These are phyloP conservation scores for Dromococcyx pavoninus DNA, from an alignment of 2,797 vertebrate genomes.

Conservation along the genomic window DNA sequence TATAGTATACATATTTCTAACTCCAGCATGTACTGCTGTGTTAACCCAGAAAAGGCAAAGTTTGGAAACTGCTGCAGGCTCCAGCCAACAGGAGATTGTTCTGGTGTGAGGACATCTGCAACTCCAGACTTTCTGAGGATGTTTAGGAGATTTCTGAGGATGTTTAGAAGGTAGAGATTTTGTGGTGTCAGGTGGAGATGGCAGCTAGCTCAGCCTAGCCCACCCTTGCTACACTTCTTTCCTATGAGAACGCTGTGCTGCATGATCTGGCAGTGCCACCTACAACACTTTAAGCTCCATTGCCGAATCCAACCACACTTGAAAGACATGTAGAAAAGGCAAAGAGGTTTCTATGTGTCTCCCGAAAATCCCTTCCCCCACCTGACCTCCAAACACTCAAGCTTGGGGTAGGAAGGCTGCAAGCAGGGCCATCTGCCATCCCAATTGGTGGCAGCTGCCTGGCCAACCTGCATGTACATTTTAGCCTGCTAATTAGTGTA, in stretches of 20 bases:
- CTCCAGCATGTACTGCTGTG: not conserved
- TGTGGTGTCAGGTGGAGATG: not conserved
- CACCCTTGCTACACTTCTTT: not conserved
- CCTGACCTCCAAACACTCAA: not conserved
- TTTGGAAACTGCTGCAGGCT: not conserved
- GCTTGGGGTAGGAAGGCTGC: not conserved
- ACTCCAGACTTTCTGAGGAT: not conserved
- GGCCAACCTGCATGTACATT: not conserved
- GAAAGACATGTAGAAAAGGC: not conserved
- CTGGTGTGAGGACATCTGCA: not conserved
- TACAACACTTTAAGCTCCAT: not conserved
- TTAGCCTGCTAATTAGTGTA: not conserved
- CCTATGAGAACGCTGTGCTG: not conserved
- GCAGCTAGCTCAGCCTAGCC: not conserved
- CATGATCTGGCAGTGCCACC: not conserved
- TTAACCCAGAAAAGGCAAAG: not conserved
- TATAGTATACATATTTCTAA: not conserved
- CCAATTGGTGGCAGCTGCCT: not conserved
- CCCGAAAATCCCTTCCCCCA: not conserved
- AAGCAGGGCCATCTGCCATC: not conserved
- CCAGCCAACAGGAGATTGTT: not conserved
- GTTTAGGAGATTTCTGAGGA: not conserved
- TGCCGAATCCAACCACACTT: not conserved
- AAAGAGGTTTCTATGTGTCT: not conserved
- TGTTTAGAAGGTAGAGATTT: not conserved